Base-by-base conservation (phyloP, 2,888 invertebrate species). In the Plusia festucae region DNA sequence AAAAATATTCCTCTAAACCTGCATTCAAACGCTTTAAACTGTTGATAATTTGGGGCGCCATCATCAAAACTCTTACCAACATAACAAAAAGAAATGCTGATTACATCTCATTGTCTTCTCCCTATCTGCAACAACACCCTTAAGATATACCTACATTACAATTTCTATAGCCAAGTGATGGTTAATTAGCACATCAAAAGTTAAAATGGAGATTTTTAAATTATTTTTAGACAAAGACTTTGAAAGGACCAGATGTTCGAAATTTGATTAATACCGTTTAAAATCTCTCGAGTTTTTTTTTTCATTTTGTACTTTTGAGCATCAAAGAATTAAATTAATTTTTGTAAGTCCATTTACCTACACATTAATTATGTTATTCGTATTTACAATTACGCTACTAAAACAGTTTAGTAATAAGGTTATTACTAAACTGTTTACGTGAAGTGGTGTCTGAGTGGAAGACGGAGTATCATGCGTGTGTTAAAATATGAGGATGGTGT, bases 181-280 rank as follows among this genome's bases (percentile, higher is more conserved):
- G 69, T 78, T 73, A 73, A 81, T 79, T 73, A 76, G 65, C 78
- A 79, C 78, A 73, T 79, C 44, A 79, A 81, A 81, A 73, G 79
- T 74, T 60, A 53, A 54, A 68, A 70, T 56, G 59, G 59, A 56
- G 20, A 60, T 79, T 70, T 69, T 51, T 60, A 69, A 67, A 63
- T 53, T 59, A 56, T 53, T 70, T 68, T 60, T 62, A 30, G 44
- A 55, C 77, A 75, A 72, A 64, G 53, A 55, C 53, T 30, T 56
- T 18, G 52, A 59, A 51, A 51, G 22, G 22, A 9, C n/a, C 22
- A 32, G 44, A 54, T 53, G 40, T 40, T 34, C 49, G 44, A 15
- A 46, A 52, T 55, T 68, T 66, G 56, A 68, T 57, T 53, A 54
- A 67, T 78, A 40, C n/a, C 3, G 13, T 64, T 53, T 64, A 22